Evolutionary conservation across 2,888 invertebrate genomes (phyloP).

Genomic region (Dione juno): DNA sequence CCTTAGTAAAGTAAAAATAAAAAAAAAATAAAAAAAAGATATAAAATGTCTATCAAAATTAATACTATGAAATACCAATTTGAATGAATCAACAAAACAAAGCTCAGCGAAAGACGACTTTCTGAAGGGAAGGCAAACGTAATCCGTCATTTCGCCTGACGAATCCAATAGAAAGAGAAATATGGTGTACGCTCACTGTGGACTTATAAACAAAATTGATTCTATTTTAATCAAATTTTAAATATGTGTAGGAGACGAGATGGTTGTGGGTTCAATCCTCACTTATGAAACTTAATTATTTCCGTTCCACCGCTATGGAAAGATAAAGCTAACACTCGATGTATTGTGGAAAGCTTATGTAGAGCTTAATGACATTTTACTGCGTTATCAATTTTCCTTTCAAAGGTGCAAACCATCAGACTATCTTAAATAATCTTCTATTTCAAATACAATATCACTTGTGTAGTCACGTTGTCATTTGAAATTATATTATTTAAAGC

Average conservation of each 20-base stretch:
- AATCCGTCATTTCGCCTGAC: conserved; percentile 20
- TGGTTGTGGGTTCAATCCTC: neutral
- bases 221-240: neutral
- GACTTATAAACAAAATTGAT: neutral
- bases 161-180: conserved; percentile 8
- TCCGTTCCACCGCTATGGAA: too few species aligned
- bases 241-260: too few species aligned
- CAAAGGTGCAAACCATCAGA: too few species aligned
- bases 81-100: conserved; percentile 28
- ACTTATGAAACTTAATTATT: too few species aligned
- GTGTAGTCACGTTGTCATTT: too few species aligned
- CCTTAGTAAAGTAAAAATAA: conserved; percentile 5
- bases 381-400: too few species aligned
- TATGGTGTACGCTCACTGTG: neutral
- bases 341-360: too few species aligned
- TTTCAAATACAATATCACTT: too few species aligned
- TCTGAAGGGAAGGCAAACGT: conserved; percentile 17
- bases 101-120: conserved; percentile 14
- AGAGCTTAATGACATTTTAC: too few species aligned
- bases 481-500: too few species aligned
- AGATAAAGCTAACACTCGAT: too few species aligned
- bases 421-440: too few species aligned
- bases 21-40: conserved; percentile 1
- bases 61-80: conserved; percentile 7
- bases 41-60: conserved; percentile 11